Base-by-base conservation (phyloP, 2,888 invertebrate genomes). In the Caenorhabditis japonica region DNA sequence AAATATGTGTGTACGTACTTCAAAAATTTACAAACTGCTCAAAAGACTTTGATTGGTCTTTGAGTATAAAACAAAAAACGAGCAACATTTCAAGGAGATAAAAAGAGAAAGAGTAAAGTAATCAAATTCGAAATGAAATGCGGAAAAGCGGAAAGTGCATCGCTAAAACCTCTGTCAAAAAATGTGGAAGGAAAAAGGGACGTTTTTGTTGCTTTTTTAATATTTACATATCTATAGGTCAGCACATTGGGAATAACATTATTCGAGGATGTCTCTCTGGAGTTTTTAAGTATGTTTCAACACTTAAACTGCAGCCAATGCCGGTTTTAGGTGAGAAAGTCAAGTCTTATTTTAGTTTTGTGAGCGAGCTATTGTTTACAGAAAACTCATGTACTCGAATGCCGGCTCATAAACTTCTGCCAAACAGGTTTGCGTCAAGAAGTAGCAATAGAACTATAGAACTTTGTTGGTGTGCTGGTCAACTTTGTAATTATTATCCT, bases 191-290 rank as follows among this genome's bases (percentile, higher is more conserved):
- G 39, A 23, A 17, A 19, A 19, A 17, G 27, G n/a, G 36, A 23
- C 15, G 34, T n/a, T n/a, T n/a, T n/a, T n/a, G n/a, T n/a, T n/a
- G n/a, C n/a, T n/a, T n/a, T n/a, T 30, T 30, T 30, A 30, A 7
- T 10, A 30, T 30, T 5, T 10, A 10, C 30, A 10, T 30, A 10
- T 27, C 77, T 82, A 60, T 74, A 86, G 86, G 86, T 15, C 84
- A 84, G 41, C 85, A 86, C 62, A 78, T 86, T 51, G 86, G 86
- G 7, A 87, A 84, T 69, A 86, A 87, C 46, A 84, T 86, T 39
- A 86, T 86, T 53, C 82, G 86, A 4, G 86, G 86, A 13, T 86
- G 86, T 53, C 85, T 86, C 53, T 81, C 85, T 10, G 78, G 82
- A 15, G 86, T 86, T 41, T 86, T 86, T 75, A 83, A 84, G 52